phyloP scores from a whole-genome alignment of 2,113 vertebrate genomes.

The Apodemus speciosus region DNA sequence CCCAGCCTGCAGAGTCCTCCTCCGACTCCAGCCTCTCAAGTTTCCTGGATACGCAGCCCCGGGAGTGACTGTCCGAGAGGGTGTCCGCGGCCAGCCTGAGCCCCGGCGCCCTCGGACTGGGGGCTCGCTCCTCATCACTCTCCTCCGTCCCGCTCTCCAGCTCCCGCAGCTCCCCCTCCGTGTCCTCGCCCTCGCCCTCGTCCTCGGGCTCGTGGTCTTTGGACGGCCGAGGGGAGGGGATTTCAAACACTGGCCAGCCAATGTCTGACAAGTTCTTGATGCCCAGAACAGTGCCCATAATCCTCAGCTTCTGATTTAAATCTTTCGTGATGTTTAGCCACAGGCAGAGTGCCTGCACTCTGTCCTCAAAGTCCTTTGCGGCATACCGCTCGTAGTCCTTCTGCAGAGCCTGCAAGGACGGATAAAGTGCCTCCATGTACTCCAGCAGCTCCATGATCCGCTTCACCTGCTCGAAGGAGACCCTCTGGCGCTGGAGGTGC shows the following conservation, averaged over 20 bases:
- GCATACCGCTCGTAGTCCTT: constrained; percentile 98
- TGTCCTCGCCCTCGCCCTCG: constrained; percentile 86
- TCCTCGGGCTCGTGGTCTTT: constrained; percentile 88
- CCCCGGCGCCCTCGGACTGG: constrained; percentile 66
- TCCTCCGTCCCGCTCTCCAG: constrained; percentile 90
- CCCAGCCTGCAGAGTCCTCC: constrained; percentile 89
- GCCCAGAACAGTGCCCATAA: constrained; percentile 98
- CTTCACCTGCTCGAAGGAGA: constrained; percentile 97
- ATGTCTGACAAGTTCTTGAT: constrained; percentile 95
- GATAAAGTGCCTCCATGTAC: constrained; percentile 97
- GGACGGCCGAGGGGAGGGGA: constrained; percentile 94
- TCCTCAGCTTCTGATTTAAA: constrained; percentile 97
- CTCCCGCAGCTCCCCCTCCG: constrained; percentile 84
- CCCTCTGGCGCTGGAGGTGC: constrained; percentile 94
- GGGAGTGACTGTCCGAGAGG: constrained; percentile 81
- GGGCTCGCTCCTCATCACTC: constrained; percentile 87
- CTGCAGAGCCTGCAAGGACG: constrained; percentile 96
- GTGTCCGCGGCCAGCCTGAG: constrained; percentile 73
- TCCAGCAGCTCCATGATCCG: constrained; percentile 97
- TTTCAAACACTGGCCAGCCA: constrained; percentile 99
- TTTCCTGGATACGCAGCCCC: constrained; percentile 81
- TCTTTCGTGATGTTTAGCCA: constrained; percentile 99
- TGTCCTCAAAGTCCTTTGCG: constrained; percentile 96
- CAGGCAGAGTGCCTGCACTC: constrained; percentile 99
- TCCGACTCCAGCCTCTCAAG: constrained; percentile 90